Evolutionary conservation across 2,888 invertebrate species (phyloP).

Genomic region (Platynereis dumerilii): DNA sequence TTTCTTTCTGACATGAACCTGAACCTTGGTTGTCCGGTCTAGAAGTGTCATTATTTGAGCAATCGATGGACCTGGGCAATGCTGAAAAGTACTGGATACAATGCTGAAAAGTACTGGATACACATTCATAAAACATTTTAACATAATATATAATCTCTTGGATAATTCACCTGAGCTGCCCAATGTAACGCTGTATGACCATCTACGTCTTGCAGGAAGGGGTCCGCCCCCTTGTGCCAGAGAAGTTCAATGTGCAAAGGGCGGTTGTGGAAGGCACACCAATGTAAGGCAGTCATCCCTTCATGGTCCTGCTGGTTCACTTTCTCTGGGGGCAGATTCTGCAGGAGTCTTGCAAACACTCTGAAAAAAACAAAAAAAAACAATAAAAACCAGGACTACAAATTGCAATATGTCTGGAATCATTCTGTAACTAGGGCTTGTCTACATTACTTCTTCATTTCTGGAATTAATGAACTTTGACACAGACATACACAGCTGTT

Average conservation of each 20-base stretch:
- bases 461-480: too few relatives aligned
- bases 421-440: too few relatives aligned
- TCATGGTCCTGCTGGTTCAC: slow-evolving; percentile 48
- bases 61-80: too few relatives aligned
- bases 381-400: too few relatives aligned
- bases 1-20: not conserved
- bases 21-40: too few relatives aligned
- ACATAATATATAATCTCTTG: not conserved
- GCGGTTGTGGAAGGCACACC: slow-evolving; percentile 55
- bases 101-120: too few relatives aligned
- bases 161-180: slow-evolving; percentile 59
- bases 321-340: slow-evolving; percentile 42
- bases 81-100: too few relatives aligned
- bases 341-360: slow-evolving; percentile 39
- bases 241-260: slow-evolving; percentile 50
- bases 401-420: too few relatives aligned
- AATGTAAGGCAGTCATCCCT: slow-evolving; percentile 57
- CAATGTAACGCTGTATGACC: slow-evolving; percentile 56
- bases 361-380: slow-evolving; percentile 6
- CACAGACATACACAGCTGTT: too few relatives aligned
- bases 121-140: too few relatives aligned
- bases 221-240: slow-evolving; percentile 42
- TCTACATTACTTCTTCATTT: too few relatives aligned
- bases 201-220: slow-evolving; percentile 47
- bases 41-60: too few relatives aligned